Percentiles rank a stretch among this genome's conserved stretches.
Evolutionary conservation across 2,797 vertebrate genomes (phyloP).

Genomic region (Ptychobarbus kaznakovi): DNA sequence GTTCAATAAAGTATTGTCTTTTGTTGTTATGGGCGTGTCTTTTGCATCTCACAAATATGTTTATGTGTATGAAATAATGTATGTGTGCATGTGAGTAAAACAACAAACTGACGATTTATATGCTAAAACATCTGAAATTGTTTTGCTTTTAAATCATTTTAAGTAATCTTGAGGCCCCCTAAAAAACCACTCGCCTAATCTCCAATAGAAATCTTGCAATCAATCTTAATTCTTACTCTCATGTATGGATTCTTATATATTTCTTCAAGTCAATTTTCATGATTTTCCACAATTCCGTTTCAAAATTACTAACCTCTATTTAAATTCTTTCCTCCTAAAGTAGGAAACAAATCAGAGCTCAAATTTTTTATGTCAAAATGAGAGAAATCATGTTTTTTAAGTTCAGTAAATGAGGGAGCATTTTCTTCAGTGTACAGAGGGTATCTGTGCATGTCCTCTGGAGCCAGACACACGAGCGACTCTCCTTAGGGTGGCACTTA

Average conservation of each 20-base stretch:
- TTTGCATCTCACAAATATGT: too few relatives aligned
- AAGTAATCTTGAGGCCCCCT: background rate
- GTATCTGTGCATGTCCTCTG: background rate
- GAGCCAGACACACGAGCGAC: conserved; percentile 15
- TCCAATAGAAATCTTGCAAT: background rate
- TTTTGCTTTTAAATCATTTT: background rate
- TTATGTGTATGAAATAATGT: too few relatives aligned
- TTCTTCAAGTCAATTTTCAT: background rate
- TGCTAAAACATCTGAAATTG: too few relatives aligned
- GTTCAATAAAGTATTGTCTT: too few relatives aligned
- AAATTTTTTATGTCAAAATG: background rate
- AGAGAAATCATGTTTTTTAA: background rate
- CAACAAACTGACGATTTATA: too few relatives aligned
- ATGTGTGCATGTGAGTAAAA: too few relatives aligned
- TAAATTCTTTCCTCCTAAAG: background rate
- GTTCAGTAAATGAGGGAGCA: background rate
- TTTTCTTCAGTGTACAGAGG: background rate
- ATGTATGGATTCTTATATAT: background rate
- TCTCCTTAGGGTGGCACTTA: conserved; percentile 52
- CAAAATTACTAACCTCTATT: background rate
- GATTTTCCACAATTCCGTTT: background rate
- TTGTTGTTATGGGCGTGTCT: too few relatives aligned
- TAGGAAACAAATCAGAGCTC: background rate
- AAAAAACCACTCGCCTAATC: background rate
- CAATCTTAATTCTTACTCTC: background rate